phyloP scores from a whole-genome alignment of 2,888 invertebrate species.

The Dolichopus griseipennis region DNA sequence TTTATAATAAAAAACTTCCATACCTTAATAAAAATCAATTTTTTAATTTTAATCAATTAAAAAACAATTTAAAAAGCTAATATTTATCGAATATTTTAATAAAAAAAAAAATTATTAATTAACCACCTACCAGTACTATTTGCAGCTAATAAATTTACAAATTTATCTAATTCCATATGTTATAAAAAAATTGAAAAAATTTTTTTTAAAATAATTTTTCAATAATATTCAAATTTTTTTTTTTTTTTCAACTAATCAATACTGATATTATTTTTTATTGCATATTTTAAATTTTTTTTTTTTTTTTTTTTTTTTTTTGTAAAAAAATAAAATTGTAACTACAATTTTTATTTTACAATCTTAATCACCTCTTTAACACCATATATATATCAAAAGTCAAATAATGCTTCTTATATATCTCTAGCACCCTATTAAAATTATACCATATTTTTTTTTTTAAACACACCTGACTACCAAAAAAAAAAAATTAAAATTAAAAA shows the following conservation, averaged over 20 bases:
- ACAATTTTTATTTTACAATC: not conserved
- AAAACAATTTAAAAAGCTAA: too few relatives aligned
- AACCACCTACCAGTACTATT: too few relatives aligned
- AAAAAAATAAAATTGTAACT: not conserved
- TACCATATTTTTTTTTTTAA: not conserved
- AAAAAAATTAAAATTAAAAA: not conserved
- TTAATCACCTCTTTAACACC: not conserved
- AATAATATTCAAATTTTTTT: not conserved
- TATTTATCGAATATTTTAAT: too few relatives aligned
- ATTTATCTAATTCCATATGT: too few relatives aligned
- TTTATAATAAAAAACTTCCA: too few relatives aligned
- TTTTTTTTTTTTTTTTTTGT: not conserved
- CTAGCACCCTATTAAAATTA: not conserved
- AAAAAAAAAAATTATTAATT: too few relatives aligned
- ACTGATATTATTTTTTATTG: too few relatives aligned
- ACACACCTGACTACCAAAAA: not conserved
- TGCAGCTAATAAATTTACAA: too few relatives aligned
- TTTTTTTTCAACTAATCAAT: not conserved
- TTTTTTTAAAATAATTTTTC: not conserved
- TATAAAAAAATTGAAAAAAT: too few relatives aligned
- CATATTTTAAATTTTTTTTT: not conserved
- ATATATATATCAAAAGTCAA: not conserved
- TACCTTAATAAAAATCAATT: too few relatives aligned
- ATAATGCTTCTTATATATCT: not conserved
- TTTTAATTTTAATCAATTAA: too few relatives aligned